Evolutionary conservation across 2,888 invertebrate genomes (phyloP).

Genomic region (Myopa tessellatipennis): DNA sequence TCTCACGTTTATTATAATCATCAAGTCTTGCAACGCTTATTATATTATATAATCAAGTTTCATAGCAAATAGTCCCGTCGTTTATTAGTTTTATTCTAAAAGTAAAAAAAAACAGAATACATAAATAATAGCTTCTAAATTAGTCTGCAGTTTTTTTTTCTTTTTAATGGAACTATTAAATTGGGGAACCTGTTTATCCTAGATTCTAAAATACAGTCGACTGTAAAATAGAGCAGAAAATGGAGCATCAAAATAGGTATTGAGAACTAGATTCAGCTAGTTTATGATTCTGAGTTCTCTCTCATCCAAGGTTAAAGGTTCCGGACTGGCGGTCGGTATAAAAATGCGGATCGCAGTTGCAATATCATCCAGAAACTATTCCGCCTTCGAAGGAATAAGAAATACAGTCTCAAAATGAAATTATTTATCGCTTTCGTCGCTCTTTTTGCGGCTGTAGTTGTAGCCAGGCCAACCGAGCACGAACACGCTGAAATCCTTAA

Average conservation of each 20-base stretch:
- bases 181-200: neutral
- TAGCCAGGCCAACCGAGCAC: conserved; percentile 49
- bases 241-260: neutral
- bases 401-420: conserved; percentile 45
- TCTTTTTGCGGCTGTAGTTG: conserved; percentile 52
- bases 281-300: too few species aligned
- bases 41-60: too few species aligned
- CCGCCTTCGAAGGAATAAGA: conserved; percentile 37
- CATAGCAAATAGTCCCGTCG: too few species aligned
- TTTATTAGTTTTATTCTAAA: too few species aligned
- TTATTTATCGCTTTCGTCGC: conserved; percentile 54
- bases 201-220: neutral
- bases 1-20: too few species aligned
- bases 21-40: too few species aligned
- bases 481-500: conserved; percentile 55
- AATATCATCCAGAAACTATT: conserved; percentile 32
- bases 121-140: too few species aligned
- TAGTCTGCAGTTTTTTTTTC: too few species aligned
- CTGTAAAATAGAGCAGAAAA: neutral
- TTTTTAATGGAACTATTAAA: neutral
- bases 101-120: too few species aligned
- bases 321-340: neutral
- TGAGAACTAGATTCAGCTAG: neutral
- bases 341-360: neutral
- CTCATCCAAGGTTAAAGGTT: neutral